Evolutionary conservation across 2,113 vertebrate genomes (phyloP).

Genomic region (Danionella cerebrum): DNA sequence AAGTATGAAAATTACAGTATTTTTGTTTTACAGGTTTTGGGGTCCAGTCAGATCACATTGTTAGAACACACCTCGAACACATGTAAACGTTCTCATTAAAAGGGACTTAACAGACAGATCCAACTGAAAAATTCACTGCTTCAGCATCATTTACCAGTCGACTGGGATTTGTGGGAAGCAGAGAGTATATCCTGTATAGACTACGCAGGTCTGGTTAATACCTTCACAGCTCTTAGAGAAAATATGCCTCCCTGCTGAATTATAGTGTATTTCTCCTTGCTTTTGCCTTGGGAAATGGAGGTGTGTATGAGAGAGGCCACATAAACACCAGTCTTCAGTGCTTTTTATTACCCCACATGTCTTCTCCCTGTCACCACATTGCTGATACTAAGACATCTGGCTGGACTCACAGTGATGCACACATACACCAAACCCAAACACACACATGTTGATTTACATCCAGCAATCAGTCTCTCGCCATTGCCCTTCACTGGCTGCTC

Average conservation of each 20-base stretch:
- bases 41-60: no score
- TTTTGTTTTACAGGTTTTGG: no score
- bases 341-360: constrained; percentile 5
- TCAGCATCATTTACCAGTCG: no score
- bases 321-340: neutral
- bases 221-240: neutral
- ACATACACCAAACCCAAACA: constrained; percentile 1
- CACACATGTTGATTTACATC: constrained; percentile 13
- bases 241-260: constrained; percentile 4
- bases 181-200: neutral
- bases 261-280: neutral
- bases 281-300: neutral
- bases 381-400: constrained; percentile 15
- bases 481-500: neutral
- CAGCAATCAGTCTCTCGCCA: neutral
- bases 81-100: no score
- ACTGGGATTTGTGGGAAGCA: no score
- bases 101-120: no score
- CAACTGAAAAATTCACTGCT: no score
- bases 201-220: neutral
- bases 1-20: no score
- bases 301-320: neutral
- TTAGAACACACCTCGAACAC: no score
- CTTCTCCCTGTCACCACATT: constrained; percentile 2
- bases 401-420: neutral